A percentile compares a stretch with the other conserved stretches of the same genome.
phyloP scores from a whole-genome alignment of 1,140 invertebrate genomes.

The Tetragonula clypearis region DNA sequence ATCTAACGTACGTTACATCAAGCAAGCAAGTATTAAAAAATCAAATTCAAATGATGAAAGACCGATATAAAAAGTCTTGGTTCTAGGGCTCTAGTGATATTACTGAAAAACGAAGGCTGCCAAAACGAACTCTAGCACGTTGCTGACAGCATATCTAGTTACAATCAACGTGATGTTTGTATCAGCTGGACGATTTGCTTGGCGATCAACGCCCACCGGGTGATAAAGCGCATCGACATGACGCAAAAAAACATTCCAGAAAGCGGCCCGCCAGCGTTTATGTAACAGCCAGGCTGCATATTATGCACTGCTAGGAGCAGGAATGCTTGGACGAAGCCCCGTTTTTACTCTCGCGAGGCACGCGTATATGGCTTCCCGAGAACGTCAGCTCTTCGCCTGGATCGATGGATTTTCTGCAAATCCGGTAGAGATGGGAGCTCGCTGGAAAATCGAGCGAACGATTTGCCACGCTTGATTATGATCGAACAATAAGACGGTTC shows the following conservation, averaged over 20 bases:
- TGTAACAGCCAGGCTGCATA: neutral
- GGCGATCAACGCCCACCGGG: conserved; percentile 56
- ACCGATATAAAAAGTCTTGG: no score
- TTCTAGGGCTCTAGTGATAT: no score
- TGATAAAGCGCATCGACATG: conserved; percentile 28
- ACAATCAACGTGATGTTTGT: neutral
- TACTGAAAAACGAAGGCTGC: neutral
- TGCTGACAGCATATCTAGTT: neutral
- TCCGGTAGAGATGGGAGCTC: neutral
- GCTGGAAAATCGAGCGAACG: neutral
- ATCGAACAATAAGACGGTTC: no score
- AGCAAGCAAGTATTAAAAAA: neutral
- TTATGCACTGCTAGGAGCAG: conserved; percentile 29
- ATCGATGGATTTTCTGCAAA: conserved; percentile 21
- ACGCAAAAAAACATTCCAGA: neutral
- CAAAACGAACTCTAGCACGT: neutral
- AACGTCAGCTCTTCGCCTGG: conserved; percentile 33
- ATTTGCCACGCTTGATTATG: no score
- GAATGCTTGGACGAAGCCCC: conserved; percentile 72
- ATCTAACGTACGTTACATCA: conserved; percentile 15
- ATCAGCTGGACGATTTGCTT: neutral
- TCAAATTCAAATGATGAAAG: neutral
- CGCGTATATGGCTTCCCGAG: conserved; percentile 67
- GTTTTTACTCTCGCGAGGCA: conserved; percentile 55
- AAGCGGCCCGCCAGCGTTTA: neutral